These are phyloP conservation scores for Acanthosepion esculentum DNA, from an alignment of 2,888 invertebrate species.

Conservation along the genomic window DNA sequence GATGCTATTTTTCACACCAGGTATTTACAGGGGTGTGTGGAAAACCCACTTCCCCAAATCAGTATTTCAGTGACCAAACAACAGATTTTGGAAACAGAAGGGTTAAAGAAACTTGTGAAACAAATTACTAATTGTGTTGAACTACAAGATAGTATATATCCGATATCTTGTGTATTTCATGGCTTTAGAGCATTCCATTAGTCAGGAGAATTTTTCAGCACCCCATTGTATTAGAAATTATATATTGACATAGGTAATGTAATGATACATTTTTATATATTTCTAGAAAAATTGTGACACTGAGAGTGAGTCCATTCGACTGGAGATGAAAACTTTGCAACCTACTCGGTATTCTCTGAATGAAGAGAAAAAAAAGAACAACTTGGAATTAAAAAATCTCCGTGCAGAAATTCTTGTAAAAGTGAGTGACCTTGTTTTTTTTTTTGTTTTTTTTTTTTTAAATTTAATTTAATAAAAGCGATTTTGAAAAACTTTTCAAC, in stretches of 20 bases:
- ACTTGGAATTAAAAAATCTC: neutral
- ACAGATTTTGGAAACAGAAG: too few relatives aligned
- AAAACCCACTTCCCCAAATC: too few relatives aligned
- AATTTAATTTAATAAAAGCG: neutral
- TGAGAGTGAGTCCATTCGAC: neutral
- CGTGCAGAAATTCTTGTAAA: neutral
- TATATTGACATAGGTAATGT: neutral
- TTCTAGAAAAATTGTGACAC: neutral
- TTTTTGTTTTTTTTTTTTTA: neutral
- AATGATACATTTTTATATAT: neutral
- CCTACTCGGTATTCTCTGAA: neutral
- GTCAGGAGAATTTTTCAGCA: too few relatives aligned
- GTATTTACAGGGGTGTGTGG: too few relatives aligned
- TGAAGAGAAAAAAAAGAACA: slow-evolving; percentile 21
- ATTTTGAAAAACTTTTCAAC: neutral
- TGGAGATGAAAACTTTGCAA: neutral
- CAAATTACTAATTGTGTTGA: too few relatives aligned
- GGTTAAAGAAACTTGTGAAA: too few relatives aligned
- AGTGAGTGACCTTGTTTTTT: neutral
- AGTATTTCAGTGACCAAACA: too few relatives aligned
- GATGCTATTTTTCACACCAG: too few relatives aligned
- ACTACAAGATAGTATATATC: too few relatives aligned
- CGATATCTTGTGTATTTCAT: too few relatives aligned
- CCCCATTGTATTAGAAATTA: too few relatives aligned
- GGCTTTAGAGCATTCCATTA: too few relatives aligned